Evolutionary conservation across 2,888 invertebrate genomes (phyloP), one percentile per base, ranked within the genome.

Genomic region (Lypha dubia): DNA sequence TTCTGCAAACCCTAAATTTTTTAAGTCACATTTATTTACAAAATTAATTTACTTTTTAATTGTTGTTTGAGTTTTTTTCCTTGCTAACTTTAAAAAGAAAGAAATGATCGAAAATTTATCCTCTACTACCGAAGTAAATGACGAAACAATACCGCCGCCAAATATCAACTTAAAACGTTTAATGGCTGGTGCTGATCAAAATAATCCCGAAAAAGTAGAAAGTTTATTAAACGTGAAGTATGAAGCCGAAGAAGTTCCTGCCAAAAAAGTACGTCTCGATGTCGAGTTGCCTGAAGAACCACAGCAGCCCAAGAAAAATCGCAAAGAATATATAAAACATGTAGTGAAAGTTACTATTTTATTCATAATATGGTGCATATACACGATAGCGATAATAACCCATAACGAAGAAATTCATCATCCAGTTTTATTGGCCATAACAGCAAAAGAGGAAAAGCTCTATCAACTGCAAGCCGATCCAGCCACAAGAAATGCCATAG

Each of bases 361-460:
- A 0, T 91, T 94, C 1, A 90, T 92, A 0, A 93, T 94, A 65
- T 96, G 96, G 96, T 86, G 94, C 0, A 91, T 94, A 86, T 95
- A 95, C 90, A 94, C 95, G 0, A 92, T 93, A 0, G 93, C 94
- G 3, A 93, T 96, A 86, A 94, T 95, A 91, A 92, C 94, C 86
- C 95, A 94, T 88, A 94, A 93, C 75, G 95, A 95, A 87, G 94
- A 93, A 87, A 93, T 94, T n/a, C 92, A 93, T 17, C 89, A 93
- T 5, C 92, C 93, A 46, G 94, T 94, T 86, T 94, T 95, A 88
- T 92, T 95, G 0, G 94, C 94, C 0, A 92, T 95, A 53, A 74
- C 86, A 13, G 51, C 79, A 1, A 46, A 51, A 0, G 8, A 70
- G 41, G 49, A 73, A 1, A 83, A 58, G 49, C 17, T 62, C 11